Base-by-base conservation (phyloP, 2,113 vertebrate species). In the Catharus minimus region DNA sequence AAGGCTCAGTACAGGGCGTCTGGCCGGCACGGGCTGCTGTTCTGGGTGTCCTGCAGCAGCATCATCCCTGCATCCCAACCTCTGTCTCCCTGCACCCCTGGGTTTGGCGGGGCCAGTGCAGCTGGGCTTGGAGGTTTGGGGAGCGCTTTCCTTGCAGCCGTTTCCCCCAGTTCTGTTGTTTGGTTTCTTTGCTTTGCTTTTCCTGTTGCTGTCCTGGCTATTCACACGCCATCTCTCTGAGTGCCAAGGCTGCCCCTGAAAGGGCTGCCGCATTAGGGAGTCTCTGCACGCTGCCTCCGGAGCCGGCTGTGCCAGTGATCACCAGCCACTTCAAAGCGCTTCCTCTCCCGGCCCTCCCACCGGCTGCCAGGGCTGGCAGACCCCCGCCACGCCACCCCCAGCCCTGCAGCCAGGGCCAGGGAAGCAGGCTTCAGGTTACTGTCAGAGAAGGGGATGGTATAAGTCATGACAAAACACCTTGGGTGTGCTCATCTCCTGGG, bases 151-250 rank as follows among this genome's bases (percentile, higher is more conserved):
- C 94, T 95, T 83, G 88, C 88, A 92, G 83, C 64, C 82, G 15
- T 86, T 94, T 91, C 50, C 78, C 78, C 71, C 39, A 82, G 53
- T 94, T 77, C 90, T 93, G 84, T 95, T 82, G 69, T 86, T 94
- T 73, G 86, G 61, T 92, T 92, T 88, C 91, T 94, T 92, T 94
- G 94, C 96, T 94, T 88, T 86, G 88, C 95, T 94, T 97, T 94
- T 92, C 94, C 90, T 86, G 82, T 92, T 56, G 78, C 93, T 93
- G 84, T 82, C 88, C 90, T 95, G 85, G 92, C 92, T 95, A 90
- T 94, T 94, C 86, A 92, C 76, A 94, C 22, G 21, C 88, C 89
- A 82, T 86, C 87, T 75, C 88, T 93, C 90, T 58, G 76, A 86
- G 88, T 88, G 92, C 92, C 90, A 94, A 91, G 93, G 62, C 90